phyloP scores from a whole-genome alignment of 2,888 invertebrate genomes.

The Ditylenchus weischeri region DNA sequence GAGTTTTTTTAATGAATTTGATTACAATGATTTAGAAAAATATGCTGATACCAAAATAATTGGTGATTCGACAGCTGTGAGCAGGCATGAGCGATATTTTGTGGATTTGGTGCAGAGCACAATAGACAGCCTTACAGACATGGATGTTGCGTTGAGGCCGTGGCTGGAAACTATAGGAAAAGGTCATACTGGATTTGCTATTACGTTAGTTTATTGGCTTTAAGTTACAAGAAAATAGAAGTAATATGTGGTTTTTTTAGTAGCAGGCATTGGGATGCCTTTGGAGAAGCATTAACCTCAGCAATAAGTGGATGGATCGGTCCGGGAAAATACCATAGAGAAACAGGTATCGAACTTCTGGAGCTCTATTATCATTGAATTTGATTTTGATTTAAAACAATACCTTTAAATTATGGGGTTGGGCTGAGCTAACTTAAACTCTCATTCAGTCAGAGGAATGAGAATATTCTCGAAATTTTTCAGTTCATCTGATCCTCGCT shows the following conservation, averaged over 20 bases:
- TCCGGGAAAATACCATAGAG: constrained; percentile 47
- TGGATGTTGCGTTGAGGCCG: constrained; percentile 43
- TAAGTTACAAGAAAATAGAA: not conserved
- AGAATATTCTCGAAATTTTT: no score
- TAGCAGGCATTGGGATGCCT: constrained; percentile 49
- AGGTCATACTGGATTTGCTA: constrained; percentile 47
- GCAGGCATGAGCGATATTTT: constrained; percentile 45
- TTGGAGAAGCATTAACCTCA: constrained; percentile 43
- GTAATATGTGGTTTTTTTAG: constrained; percentile 25
- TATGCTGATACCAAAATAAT: constrained; percentile 29
- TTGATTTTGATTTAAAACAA: not conserved
- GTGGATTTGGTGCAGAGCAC: constrained; percentile 47
- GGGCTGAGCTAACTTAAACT: no score
- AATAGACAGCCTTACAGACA: constrained; percentile 46
- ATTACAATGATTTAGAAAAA: constrained; percentile 21
- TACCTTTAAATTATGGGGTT: no score
- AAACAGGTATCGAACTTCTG: constrained; percentile 30
- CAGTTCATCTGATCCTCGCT: no score
- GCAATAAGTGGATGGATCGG: constrained; percentile 45
- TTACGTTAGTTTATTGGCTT: constrained; percentile 32
- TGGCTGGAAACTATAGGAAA: constrained; percentile 49
- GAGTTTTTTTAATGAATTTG: no score
- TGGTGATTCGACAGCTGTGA: constrained; percentile 23
- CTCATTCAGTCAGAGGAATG: no score
- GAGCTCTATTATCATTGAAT: not conserved